These are phyloP conservation scores for Junco hyemalis DNA, from an alignment of 2,113 vertebrate genomes.

Conservation along the genomic window DNA sequence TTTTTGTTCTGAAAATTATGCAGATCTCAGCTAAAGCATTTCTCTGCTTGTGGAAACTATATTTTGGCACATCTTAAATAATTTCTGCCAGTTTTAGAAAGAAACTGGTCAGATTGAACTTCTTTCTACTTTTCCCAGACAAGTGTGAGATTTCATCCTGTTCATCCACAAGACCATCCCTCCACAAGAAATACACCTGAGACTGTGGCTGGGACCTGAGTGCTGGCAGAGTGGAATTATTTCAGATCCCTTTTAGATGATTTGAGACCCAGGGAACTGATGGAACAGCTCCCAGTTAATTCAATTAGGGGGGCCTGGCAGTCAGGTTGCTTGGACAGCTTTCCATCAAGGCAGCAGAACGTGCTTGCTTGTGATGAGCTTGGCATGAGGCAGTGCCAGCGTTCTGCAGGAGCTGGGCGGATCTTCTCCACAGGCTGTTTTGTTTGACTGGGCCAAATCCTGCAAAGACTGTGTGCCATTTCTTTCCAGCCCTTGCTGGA, in stretches of 20 bases:
- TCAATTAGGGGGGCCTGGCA: not conserved
- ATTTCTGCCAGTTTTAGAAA: not conserved
- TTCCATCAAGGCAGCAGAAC: not conserved
- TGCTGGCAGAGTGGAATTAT: not conserved
- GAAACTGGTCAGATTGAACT: not conserved
- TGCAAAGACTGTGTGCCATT: slow-evolving; percentile 2
- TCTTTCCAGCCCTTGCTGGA: not conserved
- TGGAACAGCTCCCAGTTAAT: not conserved
- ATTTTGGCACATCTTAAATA: not conserved
- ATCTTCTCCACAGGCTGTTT: not conserved
- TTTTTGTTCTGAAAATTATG: not conserved
- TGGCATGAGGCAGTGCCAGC: not conserved
- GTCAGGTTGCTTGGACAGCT: not conserved
- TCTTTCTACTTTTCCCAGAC: not conserved
- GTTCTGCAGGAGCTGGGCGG: not conserved
- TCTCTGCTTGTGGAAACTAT: not conserved
- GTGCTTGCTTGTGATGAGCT: not conserved
- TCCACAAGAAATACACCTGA: not conserved
- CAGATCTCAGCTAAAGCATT: not conserved
- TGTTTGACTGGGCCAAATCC: not conserved
- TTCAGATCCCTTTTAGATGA: not conserved
- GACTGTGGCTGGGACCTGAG: not conserved
- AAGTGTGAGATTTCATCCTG: not conserved
- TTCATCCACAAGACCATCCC: not conserved
- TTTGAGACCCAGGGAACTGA: not conserved